Evolutionary conservation across 2,888 invertebrate genomes (phyloP), one percentile per base, ranked within the genome.

Genomic region (Mesorhabditis belari): DNA sequence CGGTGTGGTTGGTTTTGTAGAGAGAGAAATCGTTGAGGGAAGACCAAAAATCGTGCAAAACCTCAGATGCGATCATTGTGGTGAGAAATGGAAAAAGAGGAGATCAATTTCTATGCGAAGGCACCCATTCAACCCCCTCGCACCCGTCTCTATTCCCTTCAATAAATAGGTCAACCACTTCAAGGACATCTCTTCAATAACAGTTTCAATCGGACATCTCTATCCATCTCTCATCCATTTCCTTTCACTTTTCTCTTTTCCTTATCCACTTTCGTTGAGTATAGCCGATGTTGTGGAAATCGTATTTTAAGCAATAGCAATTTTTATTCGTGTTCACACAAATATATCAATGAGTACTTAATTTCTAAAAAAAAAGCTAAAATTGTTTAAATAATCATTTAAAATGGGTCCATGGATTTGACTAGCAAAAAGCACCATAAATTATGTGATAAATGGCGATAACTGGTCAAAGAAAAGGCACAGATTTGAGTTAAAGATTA

Each of bases 1-100:
- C 64, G 26, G 72, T 71, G 17, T 64, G 60, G 24, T 69, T 72
- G 58, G 12, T 35, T 35, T 35, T 9, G 44, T 79, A 79, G 27
- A 79, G 71, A 21, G 73, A 65, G 64, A 79, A 79, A 12, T 69
- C 66, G 63, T 74, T 73, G 52, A 77, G 64, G 6, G 69, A 67
- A n/a, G 55, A 63, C 54, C 65, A 63, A 55, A 73, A 65, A 17
- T 35, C 44, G 44, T 35, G 44, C 12, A 35, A n/a, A 35, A 17
- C 12, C n/a, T 35, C 44, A 9, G n/a, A n/a, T n/a, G n/a, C n/a
- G n/a, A n/a, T n/a, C n/a, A n/a, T n/a, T n/a, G n/a, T n/a, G n/a
- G n/a, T n/a, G 44, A 35, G n/a, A n/a, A 35, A 35, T 35, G 12
- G 44, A 35, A 17, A 35, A 35, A 35, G 44, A 9, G 44, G 44